Evolutionary conservation across 35 echinoderm and acorn worm species (phyloP), one percentile per base, ranked within the genome.

Genomic region (Apostichopus japonicus): DNA sequence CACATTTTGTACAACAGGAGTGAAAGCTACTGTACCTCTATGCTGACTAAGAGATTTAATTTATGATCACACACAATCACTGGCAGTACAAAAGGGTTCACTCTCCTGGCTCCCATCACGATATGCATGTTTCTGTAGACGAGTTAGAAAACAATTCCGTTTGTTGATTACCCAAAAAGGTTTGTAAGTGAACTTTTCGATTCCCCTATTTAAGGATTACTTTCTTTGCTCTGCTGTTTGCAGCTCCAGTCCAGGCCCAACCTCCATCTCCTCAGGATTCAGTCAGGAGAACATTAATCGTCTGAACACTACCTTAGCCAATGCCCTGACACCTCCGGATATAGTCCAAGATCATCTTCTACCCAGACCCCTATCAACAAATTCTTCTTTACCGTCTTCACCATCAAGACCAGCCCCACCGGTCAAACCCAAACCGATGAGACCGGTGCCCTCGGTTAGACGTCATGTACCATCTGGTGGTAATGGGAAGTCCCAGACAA

Each of bases 361-460:
- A 19, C 25, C 23, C 15, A 89, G 86, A 63, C 62, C 86, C 86
- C n/a, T 6, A 54, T 72, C 86, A 51, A n/a, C 56, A 27, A 57
- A 57, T 55, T 17, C 81, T 19, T 84, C 81, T 6, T 57, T 58
- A 57, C 53, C 81, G 4, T 11, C 61, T 23, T 82, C 79, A 25
- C 79, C 79, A 5, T 89, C 86, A 9, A 77, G 67, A 23, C 21
- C 55, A 19, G 90, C 90, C 6, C 90, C 90, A 53, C 71, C 54
- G n/a, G 54, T 91, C 76, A 91, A 79, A 24, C 90, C 90, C 7
- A 91, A 91, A 25, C 90, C 90, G 13, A 91, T 91, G 72, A 78
- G 90, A 56, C 90, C 90, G 44, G 53, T 91, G 90, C 90, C 90
- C 9, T 78, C 90, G 55, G 90, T 91, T 5, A 91, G 90, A 61